Percentiles rank a stretch among this genome's conserved stretches.
These are phyloP conservation scores for Blennius ocellaris DNA, from an alignment of 2,113 vertebrate genomes.

Conservation along the genomic window DNA sequence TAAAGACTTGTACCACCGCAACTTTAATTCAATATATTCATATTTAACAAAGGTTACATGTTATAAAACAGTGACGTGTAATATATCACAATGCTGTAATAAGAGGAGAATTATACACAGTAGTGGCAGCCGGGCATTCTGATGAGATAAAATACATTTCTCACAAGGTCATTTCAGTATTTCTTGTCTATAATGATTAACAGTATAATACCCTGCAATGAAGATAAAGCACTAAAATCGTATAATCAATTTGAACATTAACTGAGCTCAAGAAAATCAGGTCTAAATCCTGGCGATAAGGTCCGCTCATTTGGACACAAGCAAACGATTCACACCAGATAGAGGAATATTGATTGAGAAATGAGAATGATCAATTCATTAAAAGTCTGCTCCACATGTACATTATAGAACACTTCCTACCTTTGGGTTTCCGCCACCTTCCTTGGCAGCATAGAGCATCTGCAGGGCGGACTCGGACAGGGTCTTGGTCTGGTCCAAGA, in stretches of 20 bases:
- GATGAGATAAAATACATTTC: not conserved
- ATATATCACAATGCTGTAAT: slow-evolving; percentile 12
- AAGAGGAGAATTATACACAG: not conserved
- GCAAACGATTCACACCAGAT: not conserved
- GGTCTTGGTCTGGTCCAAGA: slow-evolving; percentile 97
- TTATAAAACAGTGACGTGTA: not conserved
- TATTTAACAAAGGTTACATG: not conserved
- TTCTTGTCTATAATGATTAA: not conserved
- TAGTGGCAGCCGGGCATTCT: not conserved
- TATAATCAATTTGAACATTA: slow-evolving; percentile 25
- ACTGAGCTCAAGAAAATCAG: slow-evolving; percentile 5
- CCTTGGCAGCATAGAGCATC: slow-evolving; percentile 98
- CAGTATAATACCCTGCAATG: not conserved
- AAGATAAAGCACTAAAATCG: slow-evolving; percentile 16
- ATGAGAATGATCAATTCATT: not conserved
- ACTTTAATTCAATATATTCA: slow-evolving; percentile 1
- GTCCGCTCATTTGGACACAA: slow-evolving; percentile 5
- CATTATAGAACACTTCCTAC: slow-evolving; percentile 70
- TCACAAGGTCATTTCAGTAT: not conserved
- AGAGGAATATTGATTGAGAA: not conserved
- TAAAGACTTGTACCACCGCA: not conserved
- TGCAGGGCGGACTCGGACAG: slow-evolving; percentile 96
- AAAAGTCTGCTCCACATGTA: not conserved
- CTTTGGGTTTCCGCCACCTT: slow-evolving; percentile 98
- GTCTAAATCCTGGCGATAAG: slow-evolving; percentile 1